Evolutionary conservation across 2,113 vertebrate species (phyloP).

Genomic region (Istiophorus platypterus): DNA sequence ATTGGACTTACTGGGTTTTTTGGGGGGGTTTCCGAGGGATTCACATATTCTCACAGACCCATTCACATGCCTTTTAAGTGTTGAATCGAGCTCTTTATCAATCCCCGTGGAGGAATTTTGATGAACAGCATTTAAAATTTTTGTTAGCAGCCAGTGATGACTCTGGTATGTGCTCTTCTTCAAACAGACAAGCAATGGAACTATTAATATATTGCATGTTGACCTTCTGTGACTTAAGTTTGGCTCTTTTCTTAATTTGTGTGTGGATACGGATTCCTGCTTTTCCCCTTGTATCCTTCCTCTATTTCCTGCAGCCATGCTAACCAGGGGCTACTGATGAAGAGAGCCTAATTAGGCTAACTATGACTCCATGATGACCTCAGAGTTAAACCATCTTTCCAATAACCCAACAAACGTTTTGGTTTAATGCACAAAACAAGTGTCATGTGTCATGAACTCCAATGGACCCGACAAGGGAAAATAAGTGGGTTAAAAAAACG

Average conservation of each 20-base stretch:
- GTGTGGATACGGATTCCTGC: neutral
- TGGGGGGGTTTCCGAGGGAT: neutral
- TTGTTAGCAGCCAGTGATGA: conserved; percentile 29
- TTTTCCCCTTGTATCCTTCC: neutral
- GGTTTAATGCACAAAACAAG: neutral
- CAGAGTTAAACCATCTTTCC: neutral
- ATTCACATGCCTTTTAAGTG: conserved; percentile 33
- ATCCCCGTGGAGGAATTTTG: conserved; percentile 3
- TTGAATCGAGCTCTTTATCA: neutral
- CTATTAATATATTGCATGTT: neutral
- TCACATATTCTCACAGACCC: conserved; percentile 32
- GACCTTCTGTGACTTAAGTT: neutral
- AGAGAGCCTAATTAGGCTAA: neutral
- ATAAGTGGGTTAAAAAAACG: neutral
- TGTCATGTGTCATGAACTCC: neutral
- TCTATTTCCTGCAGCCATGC: neutral
- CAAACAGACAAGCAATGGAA: neutral
- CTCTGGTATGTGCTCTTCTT: conserved; percentile 4
- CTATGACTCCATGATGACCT: neutral
- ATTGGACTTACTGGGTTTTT: conserved; percentile 20
- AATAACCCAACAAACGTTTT: neutral
- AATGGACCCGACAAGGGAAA: neutral
- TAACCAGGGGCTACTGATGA: neutral
- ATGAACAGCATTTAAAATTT: conserved; percentile 38
- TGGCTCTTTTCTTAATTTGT: neutral